Conservation (phyloP, 64 coral and sea anemone genomes). For the Cladopsammia gracilis region DNA sequence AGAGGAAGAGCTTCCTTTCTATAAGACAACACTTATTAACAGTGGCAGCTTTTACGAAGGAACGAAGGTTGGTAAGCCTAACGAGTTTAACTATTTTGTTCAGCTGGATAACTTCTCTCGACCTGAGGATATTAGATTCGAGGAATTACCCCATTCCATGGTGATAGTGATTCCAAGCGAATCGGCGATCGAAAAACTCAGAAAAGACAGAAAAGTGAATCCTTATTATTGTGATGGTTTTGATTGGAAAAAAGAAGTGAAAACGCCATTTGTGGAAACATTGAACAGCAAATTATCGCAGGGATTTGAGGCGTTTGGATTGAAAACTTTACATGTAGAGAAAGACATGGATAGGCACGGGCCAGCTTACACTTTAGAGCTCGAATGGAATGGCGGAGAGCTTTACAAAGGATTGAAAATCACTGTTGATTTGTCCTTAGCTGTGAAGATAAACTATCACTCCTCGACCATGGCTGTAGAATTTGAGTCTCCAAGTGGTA, state of each 20-base stretch:
- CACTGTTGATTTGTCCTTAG: constrained; percentile 42
- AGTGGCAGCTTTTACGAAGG: constrained; percentile 37
- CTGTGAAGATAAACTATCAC: constrained; percentile 37
- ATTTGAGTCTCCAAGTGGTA: neutral
- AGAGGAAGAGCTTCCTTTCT: constrained; percentile 18
- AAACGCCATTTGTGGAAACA: constrained; percentile 32
- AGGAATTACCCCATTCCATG: neutral
- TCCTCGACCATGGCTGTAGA: neutral
- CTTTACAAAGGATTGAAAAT: constrained; percentile 34
- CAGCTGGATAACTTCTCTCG: neutral
- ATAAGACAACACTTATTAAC: constrained; percentile 13
- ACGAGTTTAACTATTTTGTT: constrained; percentile 29
- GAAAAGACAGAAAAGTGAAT: neutral
- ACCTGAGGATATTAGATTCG: neutral
- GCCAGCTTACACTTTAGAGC: constrained; percentile 27
- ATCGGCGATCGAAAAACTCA: neutral
- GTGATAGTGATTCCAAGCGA: constrained; percentile 1
- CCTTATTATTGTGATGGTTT: neutral
- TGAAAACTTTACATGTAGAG: neutral
- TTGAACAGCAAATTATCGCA: neutral
- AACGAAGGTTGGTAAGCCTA: constrained; percentile 14
- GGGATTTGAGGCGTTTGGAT: constrained; percentile 45
- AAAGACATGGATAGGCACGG: neutral
- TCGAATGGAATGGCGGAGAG: constrained; percentile 37
- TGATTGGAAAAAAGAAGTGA: constrained; percentile 43